Evolutionary conservation across 2,888 invertebrate species (phyloP), one percentile per base, ranked within the genome.

Genomic region (Dicycla oo): DNA sequence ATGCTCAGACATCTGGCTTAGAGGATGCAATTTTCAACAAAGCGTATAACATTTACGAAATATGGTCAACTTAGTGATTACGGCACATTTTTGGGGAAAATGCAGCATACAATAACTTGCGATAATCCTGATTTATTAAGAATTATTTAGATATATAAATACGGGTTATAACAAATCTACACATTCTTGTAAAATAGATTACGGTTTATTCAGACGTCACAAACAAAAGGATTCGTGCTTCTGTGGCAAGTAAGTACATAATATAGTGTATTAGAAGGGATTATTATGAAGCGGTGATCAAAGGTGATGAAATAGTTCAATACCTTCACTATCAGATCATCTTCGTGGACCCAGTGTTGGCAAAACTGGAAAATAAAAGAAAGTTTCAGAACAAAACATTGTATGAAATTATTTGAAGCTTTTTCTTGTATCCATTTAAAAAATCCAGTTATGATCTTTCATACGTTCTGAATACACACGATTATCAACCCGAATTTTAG

Each of bases 311-410:
- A 81, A 82, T 64, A 75, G 58, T 72, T 66, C 81, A 70, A 83
- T 94, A 95, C 95, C 95, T 95, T 94, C 86, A 90, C 89, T 90
- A 91, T 94, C 92, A 93, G 92, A 93, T 88, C 94, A 95, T 94
- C 92, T 91, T 92, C 91, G 73, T 71, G 38, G 73, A 77, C 73
- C 78, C 76, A 78, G 88, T 88, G 84, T 87, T 84, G 71, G 87
- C 88, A 92, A 80, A 75, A 91, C 93, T 94, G 93, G 51, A 93
- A 93, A 87, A 80, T 87, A 91, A 92, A 92, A 90, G 79, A 73
- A 34, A 65, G 45, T 58, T 80, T 80, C 56, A 73, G 66, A 72
- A 66, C 51, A 69, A 71, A 69, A 73, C 26, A 71, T 47, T 51
- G 43, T 38, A 58, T 23, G 58, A n/a, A 30, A 40, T 38, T n/a